Percentiles rank a stretch among this genome's conserved stretches.
These are phyloP conservation scores for Danaus chrysippus DNA, from an alignment of 2,888 invertebrate species.

Conservation along the genomic window DNA sequence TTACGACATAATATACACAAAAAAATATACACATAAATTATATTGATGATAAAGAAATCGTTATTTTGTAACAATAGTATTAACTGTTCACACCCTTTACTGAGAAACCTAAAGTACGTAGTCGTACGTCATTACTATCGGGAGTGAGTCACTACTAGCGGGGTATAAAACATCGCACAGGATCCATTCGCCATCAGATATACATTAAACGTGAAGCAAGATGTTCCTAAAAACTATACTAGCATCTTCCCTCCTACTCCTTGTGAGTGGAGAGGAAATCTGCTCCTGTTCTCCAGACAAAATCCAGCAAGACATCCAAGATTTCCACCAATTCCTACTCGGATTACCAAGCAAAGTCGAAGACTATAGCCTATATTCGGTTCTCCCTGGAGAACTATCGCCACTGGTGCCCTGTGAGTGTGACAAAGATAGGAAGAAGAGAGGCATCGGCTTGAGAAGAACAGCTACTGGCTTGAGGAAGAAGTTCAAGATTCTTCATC, in stretches of 20 bases:
- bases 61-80: too few relatives aligned
- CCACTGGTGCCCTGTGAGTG: constrained; percentile 40
- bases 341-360: constrained; percentile 17
- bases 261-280: constrained; percentile 18
- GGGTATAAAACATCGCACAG: too few relatives aligned
- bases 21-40: too few relatives aligned
- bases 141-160: constrained; percentile 6
- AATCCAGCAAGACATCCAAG: constrained; percentile 25
- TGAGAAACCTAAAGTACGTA: too few relatives aligned
- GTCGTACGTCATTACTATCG: constrained; percentile 1
- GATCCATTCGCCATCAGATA: too few relatives aligned
- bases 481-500: constrained; percentile 3
- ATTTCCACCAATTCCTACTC: constrained; percentile 30
- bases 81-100: too few relatives aligned
- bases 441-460: constrained; percentile 8
- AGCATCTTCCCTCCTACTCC: constrained; percentile 1
- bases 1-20: too few relatives aligned
- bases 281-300: constrained; percentile 31
- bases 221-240: constrained; percentile 17
- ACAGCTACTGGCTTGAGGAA: background rate
- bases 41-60: too few relatives aligned
- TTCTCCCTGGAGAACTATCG: constrained; percentile 35
- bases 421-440: constrained; percentile 31
- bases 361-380: constrained; percentile 23
- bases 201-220: background rate